Base-by-base conservation (phyloP, 2,888 invertebrate genomes). In the Boloria selene region DNA sequence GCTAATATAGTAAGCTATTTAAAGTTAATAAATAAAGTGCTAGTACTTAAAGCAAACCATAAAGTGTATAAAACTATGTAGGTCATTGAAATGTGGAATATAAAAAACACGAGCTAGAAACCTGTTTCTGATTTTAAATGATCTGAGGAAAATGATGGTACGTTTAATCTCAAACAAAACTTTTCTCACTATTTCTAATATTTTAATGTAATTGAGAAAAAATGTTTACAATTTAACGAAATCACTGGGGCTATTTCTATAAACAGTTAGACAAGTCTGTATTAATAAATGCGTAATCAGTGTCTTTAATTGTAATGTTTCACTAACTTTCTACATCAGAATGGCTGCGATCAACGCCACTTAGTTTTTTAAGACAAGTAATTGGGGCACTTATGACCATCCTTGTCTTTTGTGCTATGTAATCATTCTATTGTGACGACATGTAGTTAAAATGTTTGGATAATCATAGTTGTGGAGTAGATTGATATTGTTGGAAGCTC, bases 81-180 rank as follows among this genome's bases (percentile, higher is more conserved):
- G 59, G 59, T 38, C 59, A 59, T 50, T 59, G 59, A 59, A 38
- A 59, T 59, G 38, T 59, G 31, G 59, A 59, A 59, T 59, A 59
- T 59, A 16, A 49, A 59, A 49, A 31, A 50, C 49, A 31, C 13
- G 59, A 31, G n/a, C 49, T 50, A 59, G 59, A 59, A 59, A 59
- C 50, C 16, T 17, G 59, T 59, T 59, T 50, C 17, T 13, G 13
- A n/a, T 53, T 53, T 53, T 31, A 31, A 53, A 26, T 53, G 16
- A 38, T 38, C 38, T 31, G 5, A 38, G 38, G n/a, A 26, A 31
- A 31, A n/a, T 31, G n/a, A 52, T 52, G 13, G 31, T 14, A 18
- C 13, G 52, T 26, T 26, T 1, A 3, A 13, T 52, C 5, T 26
- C 22, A 26, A 26, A 14, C 13, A 26, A 26, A 52, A 52, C 7